A percentile compares a stretch with the other conserved stretches of the same genome.
Evolutionary conservation across 1,140 invertebrate species (phyloP).

Genomic region (Caenorhabditis latens): DNA sequence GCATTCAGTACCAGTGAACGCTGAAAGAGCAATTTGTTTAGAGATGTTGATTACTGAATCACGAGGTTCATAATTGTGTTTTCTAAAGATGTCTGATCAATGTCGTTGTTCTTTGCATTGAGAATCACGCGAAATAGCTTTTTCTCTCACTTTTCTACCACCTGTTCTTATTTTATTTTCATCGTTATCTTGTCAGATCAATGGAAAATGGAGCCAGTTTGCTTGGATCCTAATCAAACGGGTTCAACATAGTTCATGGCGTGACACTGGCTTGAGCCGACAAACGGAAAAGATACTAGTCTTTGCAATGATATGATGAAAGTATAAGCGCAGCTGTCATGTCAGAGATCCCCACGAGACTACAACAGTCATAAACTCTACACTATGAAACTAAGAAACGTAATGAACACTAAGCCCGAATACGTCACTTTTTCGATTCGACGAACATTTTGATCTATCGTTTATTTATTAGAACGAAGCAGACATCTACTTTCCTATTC

Average conservation of each 20-base stretch:
- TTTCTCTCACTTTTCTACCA: background rate
- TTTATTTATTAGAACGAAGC: background rate
- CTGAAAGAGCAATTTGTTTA: constrained; percentile 53
- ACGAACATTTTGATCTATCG: constrained; percentile 39
- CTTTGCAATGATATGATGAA: constrained; percentile 13
- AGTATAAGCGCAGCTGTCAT: background rate
- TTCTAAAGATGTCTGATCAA: constrained; percentile 46
- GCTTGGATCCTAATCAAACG: constrained; percentile 9
- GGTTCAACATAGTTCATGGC: background rate
- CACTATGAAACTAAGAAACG: background rate
- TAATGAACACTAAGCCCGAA: constrained; percentile 10
- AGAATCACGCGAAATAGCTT: constrained; percentile 27
- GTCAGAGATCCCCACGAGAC: constrained; percentile 22
- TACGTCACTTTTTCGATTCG: constrained; percentile 32
- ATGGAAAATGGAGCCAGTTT: background rate
- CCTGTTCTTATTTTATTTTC: constrained; percentile 19
- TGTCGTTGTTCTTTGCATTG: constrained; percentile 38
- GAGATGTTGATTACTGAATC: background rate
- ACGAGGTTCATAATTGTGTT: constrained; percentile 18
- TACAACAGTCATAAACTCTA: background rate
- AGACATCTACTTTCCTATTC: background rate
- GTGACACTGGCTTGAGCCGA: background rate
- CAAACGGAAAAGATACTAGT: background rate
- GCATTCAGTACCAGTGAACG: constrained; percentile 65
- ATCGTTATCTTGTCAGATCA: background rate